Evolutionary conservation across 1,140 invertebrate genomes (phyloP).

Genomic region (Drosophila bipectinata): DNA sequence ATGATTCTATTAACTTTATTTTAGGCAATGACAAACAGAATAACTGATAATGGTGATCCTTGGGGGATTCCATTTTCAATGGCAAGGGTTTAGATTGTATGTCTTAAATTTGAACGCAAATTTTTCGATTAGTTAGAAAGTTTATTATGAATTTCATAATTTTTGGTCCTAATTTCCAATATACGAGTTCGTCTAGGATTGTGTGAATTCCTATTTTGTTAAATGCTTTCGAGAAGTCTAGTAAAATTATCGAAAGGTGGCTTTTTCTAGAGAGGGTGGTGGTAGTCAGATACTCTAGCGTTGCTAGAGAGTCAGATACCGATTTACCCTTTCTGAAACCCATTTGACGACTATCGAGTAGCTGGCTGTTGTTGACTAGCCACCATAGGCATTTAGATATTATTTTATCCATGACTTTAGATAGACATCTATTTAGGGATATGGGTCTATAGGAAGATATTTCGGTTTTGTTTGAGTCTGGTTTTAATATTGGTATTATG

Average conservation of each 20-base stretch:
- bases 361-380: not conserved
- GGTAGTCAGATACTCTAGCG: not conserved
- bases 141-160: slow-evolving; percentile 2
- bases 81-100: not conserved
- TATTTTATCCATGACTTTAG: slow-evolving; percentile 2
- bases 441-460: not conserved
- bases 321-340: not conserved
- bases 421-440: slow-evolving; percentile 3
- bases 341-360: not conserved
- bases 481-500: too few relatives aligned
- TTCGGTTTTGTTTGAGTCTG: too few relatives aligned
- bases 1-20: not conserved
- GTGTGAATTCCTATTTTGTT: not conserved
- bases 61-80: not conserved
- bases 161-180: slow-evolving; percentile 4
- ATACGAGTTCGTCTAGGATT: not conserved
- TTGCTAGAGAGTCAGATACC: not conserved
- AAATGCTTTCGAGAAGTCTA: not conserved
- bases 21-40: not conserved
- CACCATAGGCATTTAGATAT: not conserved
- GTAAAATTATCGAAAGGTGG: not conserved
- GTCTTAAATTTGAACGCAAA: not conserved
- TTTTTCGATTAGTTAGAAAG: not conserved
- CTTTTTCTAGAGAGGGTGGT: not conserved
- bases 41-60: slow-evolving; percentile 5